These are phyloP conservation scores for Uromys caudimaculatus DNA, from an alignment of 2,797 vertebrate species.

Conservation along the genomic window DNA sequence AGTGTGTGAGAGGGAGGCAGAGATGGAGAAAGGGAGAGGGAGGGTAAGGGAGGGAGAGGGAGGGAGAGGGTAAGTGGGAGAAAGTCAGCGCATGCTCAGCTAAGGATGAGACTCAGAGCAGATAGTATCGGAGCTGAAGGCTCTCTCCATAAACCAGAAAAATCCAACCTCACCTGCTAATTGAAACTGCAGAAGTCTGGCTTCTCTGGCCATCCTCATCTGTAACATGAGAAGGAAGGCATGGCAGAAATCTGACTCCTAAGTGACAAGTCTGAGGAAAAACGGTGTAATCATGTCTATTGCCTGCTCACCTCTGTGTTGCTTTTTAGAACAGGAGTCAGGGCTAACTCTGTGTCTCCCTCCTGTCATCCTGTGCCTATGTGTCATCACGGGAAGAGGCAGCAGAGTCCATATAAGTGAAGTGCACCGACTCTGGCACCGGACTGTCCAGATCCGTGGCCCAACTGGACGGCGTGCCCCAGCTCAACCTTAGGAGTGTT, in stretches of 20 bases:
- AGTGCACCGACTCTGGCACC: background rate
- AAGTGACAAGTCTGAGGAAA: background rate
- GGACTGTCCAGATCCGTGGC: rapidly evolving
- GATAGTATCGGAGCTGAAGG: background rate
- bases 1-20: background rate
- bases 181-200: background rate
- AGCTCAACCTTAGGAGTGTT: background rate
- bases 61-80: too few relatives aligned
- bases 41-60: background rate
- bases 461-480: background rate
- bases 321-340: background rate
- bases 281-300: background rate
- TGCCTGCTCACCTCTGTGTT: background rate
- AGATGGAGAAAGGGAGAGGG: background rate
- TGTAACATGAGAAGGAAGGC: background rate
- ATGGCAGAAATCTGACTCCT: background rate
- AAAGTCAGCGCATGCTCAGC: background rate
- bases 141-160: conserved; percentile 17
- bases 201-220: background rate
- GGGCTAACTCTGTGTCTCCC: background rate
- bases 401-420: background rate
- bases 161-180: background rate
- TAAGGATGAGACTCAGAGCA: background rate
- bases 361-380: background rate
- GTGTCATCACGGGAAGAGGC: background rate